Conservation (phyloP, 2,113 vertebrate species). For the Piprites chloris region DNA sequence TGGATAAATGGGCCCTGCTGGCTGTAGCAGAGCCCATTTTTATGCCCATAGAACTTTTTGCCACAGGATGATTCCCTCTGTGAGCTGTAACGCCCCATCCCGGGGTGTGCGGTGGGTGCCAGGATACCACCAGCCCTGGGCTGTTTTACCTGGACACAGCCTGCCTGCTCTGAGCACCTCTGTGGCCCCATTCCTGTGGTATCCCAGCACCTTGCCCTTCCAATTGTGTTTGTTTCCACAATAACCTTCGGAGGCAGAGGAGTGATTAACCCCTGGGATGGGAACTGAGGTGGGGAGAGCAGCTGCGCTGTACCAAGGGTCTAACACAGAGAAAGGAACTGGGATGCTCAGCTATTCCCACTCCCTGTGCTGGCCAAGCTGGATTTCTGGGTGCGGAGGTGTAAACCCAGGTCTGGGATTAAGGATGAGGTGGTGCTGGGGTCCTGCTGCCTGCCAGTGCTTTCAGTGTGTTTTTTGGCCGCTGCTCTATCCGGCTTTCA, state of each 20-base stretch:
- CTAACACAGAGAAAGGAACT: accelerated
- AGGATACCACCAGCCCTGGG: background rate
- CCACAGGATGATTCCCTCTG: background rate
- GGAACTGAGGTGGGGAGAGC: background rate
- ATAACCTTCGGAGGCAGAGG: background rate
- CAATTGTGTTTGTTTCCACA: background rate
- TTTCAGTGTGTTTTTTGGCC: background rate
- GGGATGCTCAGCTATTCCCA: background rate
- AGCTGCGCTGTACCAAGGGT: background rate
- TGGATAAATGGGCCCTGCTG: accelerated
- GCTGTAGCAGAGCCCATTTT: background rate
- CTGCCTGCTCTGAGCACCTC: background rate
- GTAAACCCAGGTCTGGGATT: background rate
- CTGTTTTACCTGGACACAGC: background rate
- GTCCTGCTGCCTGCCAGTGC: background rate
- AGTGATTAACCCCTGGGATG: background rate
- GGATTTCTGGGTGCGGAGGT: background rate
- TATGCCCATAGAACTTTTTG: background rate
- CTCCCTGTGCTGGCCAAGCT: background rate
- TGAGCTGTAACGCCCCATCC: background rate
- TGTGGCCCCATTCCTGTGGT: accelerated
- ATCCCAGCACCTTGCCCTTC: accelerated
- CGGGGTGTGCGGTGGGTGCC: background rate
- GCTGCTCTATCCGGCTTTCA: background rate
- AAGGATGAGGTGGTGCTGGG: background rate